A percentile compares a stretch with the other conserved stretches of the same genome.
Evolutionary conservation across 2,797 vertebrate species (phyloP).

Genomic region (Pangasius djambal): DNA sequence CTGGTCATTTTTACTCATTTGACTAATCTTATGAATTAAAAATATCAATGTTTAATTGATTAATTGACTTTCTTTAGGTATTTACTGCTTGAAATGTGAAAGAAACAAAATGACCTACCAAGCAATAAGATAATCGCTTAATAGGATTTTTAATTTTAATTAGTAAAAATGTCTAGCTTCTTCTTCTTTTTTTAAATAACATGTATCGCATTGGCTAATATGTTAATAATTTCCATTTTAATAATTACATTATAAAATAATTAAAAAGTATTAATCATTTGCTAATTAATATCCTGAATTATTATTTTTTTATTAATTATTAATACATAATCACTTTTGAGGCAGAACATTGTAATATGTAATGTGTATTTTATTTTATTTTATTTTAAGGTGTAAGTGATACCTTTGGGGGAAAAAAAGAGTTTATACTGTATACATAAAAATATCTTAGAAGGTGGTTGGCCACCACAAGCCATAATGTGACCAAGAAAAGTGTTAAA

Average conservation of each 20-base stretch:
- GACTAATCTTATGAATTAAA: neutral
- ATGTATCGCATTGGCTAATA: neutral
- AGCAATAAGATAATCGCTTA: neutral
- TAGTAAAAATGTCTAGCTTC: neutral
- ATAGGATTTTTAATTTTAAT: neutral
- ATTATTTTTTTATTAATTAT: neutral
- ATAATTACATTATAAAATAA: neutral
- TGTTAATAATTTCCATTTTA: neutral
- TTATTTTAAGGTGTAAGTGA: neutral
- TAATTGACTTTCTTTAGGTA: neutral
- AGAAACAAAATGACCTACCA: neutral
- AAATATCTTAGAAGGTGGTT: neutral
- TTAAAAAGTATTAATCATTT: neutral
- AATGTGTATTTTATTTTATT: neutral
- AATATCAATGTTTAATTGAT: neutral
- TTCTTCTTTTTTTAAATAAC: neutral
- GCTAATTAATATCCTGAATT: neutral
- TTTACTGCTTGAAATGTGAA: neutral
- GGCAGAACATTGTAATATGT: no score
- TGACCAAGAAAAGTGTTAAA: neutral
- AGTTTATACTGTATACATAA: no score
- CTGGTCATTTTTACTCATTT: neutral
- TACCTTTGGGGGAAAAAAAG: no score
- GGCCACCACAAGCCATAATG: neutral
- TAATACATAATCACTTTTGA: no score